Evolutionary conservation across 2,113 vertebrate genomes (phyloP), one percentile per base, ranked within the genome.

Genomic region (Sebastes fasciatus): DNA sequence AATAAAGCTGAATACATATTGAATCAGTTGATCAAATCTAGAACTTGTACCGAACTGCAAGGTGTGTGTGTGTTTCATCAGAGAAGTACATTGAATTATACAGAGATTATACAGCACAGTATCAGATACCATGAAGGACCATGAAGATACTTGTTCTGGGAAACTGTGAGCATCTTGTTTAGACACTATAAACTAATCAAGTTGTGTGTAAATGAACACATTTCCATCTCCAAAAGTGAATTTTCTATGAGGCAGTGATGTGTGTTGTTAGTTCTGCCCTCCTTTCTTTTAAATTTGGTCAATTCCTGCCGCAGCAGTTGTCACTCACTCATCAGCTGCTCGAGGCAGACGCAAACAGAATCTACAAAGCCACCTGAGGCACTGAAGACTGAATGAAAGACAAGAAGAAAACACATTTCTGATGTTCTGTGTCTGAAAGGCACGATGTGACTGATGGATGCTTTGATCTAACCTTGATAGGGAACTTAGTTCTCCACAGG

Each of bases 381-480:
- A 6, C 46, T 21, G 17, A 19, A 62, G 46, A 64, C 34, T 43
- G 10, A n/a, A 5, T 2, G 34, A 42, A 40, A 63, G 34, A 42
- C 6, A 16, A 34, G 60, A 16, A 17, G 26, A 34, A n/a, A 74
- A 62, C 51, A 55, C 60, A 45, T 65, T 13, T 8, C 40, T 80
- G 5, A 3, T 65, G 21, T 13, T 45, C 2, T 46, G 43, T 45
- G 63, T 63, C 12, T 61, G 11, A 49, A 45, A 68, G 61, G 34
- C 23, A 71, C 9, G 45, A 34, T 5, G 43, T 45, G 52, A 77
- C 45, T 26, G 34, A 19, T 51, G 45, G 17, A 73, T 12, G 21
- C 45, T 78, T 77, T 78, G 46, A 73, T 67, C 62, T 40, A 73
- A 78, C 75, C 40, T 68, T 54, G 42, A 63, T 10, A 55, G 23